phyloP scores from a whole-genome alignment of 2,113 vertebrate genomes.

The Micronycteris hirsuta region DNA sequence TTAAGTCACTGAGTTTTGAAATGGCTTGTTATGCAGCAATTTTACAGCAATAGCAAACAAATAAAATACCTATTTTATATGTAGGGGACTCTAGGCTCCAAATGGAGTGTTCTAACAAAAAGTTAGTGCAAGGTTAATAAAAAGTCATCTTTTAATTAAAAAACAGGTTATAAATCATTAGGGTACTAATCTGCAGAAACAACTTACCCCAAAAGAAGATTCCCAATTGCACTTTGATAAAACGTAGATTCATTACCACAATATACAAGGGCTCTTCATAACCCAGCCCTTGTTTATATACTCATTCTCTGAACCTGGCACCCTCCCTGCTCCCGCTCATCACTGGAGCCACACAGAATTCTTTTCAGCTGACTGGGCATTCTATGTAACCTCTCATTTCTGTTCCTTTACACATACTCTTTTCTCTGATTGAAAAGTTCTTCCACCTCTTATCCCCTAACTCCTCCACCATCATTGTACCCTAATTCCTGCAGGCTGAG shows the following conservation, averaged over 20 bases:
- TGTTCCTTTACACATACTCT: neutral
- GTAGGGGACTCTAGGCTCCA: neutral
- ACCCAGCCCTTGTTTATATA: neutral
- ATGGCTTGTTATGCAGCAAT: neutral
- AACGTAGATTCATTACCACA: neutral
- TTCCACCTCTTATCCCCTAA: neutral
- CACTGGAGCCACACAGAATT: neutral
- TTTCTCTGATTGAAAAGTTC: neutral
- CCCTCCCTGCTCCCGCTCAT: neutral
- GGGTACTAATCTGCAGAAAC: neutral
- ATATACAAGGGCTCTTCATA: neutral
- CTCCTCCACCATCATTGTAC: neutral
- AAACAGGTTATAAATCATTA: neutral
- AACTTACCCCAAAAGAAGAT: neutral
- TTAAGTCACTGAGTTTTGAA: neutral
- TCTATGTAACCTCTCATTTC: neutral
- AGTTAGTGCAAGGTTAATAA: neutral
- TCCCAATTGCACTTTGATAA: conserved; percentile 3
- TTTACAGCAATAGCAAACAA: neutral
- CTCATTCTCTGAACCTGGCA: neutral
- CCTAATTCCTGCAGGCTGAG: neutral
- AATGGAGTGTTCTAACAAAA: neutral
- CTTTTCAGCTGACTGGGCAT: neutral
- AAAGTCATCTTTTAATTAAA: neutral
- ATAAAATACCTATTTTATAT: neutral